Evolutionary conservation across 2,888 invertebrate species (phyloP), one percentile per base, ranked within the genome.

Genomic region (Eulithis testata): DNA sequence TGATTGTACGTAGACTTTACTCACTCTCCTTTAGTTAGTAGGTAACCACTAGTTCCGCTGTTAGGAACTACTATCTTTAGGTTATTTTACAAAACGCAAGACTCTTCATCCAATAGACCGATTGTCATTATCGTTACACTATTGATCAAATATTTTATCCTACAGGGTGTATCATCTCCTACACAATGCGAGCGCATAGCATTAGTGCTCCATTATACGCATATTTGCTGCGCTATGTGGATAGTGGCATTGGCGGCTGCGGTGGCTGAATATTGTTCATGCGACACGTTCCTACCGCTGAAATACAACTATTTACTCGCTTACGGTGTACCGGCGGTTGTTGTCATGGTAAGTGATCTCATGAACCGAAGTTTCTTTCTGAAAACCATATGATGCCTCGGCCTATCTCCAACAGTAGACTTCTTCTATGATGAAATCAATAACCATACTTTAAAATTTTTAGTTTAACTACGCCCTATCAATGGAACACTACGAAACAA

Each of bases 401-500:
- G 31, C 31, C 31, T 31, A 31, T 31, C 6, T 2, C 6, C 0
- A 31, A 31, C 31, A 31, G 31, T 31, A 31, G 6, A 31, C 31
- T 31, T 31, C 5, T 31, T n/a, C n/a, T n/a, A 31, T 5, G 31
- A 31, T 40, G 9, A 40, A 40, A 40, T 40, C 8, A 40, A 8
- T 40, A 5, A 31, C 5, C 6, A 45, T n/a, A 36, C 53, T 36
- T 49, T 49, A 21, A 27, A 65, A 47, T 89, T 91, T 68, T 82
- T 54, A 95, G 94, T 93, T 95, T 71, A 95, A 95, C 69, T 96
- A 95, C 78, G 93, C 95, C 7, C 88, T 95, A n/a, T 94, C 95
- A 40, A 95, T 95, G 76, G 94, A 94, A 73, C 96, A 96, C 70
- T 96, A 96, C 79, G 96, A 96, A 88, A 95, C 94, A 43, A 94